Base-by-base conservation (phyloP, 2,797 vertebrate genomes). In the Catostomus latipinnis region DNA sequence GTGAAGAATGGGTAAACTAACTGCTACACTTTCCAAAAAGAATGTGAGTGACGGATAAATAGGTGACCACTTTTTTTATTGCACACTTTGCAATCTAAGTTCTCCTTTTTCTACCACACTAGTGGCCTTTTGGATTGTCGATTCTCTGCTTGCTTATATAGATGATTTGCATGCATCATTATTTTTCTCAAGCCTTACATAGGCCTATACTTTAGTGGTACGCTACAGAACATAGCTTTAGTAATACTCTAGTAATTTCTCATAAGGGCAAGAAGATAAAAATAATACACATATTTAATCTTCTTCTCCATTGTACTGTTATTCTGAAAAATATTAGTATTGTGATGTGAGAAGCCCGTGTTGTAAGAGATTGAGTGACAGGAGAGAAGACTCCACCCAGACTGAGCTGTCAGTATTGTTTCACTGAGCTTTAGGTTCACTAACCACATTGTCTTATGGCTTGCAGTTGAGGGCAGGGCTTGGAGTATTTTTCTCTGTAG, bases 401-500 rank as follows among this genome's bases (percentile, higher is more conserved):
- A 52, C 12, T 43, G 57, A 46, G 18, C 72, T 75, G 58, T 60
- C 76, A 67, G 54, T 62, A 10, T 67, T 83, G 61, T 81, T 73
- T 78, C 22, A 48, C 62, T 66, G 57, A 78, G 67, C 61, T 78
- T 61, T 77, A 80, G 53, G 70, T 72, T 81, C 18, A 13, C 68
- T 66, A 69, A 75, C 57, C 72, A 68, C 68, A 78, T 49, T 77
- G 78, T 34, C 77, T 84, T 76, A 78, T 4, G 82, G 74, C 81
- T 86, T 76, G 63, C 61, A 76, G 57, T 71, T 52, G 69, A 81
- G 78, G 83, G 78, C 65, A 48, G 82, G 62, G 50, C 75, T 82
- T 61, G 0, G 57, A 80, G 66, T 76, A 8, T 10, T 53, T 78
- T 18, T 71, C 63, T 67, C 16, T 60, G 45, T 53, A 18, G 16